Evolutionary conservation across 2,797 vertebrate species (phyloP).

Genomic region (Mionectes olivaceus): DNA sequence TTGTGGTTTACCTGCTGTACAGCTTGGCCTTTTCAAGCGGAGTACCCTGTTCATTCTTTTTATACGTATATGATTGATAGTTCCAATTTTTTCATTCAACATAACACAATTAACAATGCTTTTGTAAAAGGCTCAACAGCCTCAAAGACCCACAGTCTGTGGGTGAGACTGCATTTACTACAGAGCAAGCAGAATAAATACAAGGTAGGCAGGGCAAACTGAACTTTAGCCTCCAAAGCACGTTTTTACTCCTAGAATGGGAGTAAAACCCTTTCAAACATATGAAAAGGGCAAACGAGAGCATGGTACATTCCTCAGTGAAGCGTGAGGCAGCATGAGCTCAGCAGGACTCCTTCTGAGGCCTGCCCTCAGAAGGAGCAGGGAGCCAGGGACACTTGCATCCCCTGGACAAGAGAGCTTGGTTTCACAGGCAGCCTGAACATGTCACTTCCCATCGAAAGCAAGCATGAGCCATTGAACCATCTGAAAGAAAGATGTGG

Average conservation of each 20-base stretch:
- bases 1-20: background rate
- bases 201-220: background rate
- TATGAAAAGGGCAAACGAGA: background rate
- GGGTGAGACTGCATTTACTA: background rate
- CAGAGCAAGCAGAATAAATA: constrained; percentile 4
- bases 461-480: background rate
- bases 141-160: background rate
- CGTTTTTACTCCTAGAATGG: background rate
- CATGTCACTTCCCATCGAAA: background rate
- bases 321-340: background rate
- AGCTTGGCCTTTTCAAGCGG: background rate
- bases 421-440: background rate
- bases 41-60: background rate
- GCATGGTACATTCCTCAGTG: rapidly evolving
- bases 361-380: background rate
- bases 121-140: background rate
- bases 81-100: background rate
- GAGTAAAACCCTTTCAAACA: background rate
- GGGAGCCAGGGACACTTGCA: background rate
- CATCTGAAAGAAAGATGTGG: background rate
- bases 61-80: background rate
- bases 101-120: background rate
- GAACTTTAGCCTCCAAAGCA: constrained; percentile 19
- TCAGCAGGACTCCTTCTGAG: background rate
- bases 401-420: background rate